Percentiles rank a stretch among this genome's conserved stretches.
phyloP scores from a whole-genome alignment of 1,140 invertebrate species.

The Lepidurus arcticus region DNA sequence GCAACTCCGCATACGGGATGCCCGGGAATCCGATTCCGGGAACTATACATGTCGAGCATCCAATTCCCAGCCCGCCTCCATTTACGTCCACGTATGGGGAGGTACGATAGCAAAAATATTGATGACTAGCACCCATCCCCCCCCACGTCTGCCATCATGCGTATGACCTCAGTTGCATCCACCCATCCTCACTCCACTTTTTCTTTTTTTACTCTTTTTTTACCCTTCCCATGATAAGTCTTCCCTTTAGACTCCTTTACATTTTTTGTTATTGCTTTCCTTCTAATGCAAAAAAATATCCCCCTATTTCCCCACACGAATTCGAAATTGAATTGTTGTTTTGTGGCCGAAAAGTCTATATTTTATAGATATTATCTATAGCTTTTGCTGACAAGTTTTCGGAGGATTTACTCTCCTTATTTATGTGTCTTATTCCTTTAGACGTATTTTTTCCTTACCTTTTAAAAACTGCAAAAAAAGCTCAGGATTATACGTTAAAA shows the following conservation, averaged over 20 bases:
- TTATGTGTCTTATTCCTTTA: no score
- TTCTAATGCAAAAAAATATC: neutral
- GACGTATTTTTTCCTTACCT: no score
- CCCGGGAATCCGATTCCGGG: slow-evolving; percentile 49
- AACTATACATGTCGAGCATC: slow-evolving; percentile 48
- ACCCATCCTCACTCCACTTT: neutral
- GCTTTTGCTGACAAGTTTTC: neutral
- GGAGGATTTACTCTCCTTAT: no score
- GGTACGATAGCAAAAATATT: slow-evolving; percentile 39
- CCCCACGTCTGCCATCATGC: neutral
- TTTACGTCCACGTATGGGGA: slow-evolving; percentile 46
- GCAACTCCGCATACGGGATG: slow-evolving; percentile 43
- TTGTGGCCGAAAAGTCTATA: neutral
- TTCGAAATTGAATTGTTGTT: slow-evolving; percentile 8
- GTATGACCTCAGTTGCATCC: neutral
- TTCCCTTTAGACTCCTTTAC: neutral
- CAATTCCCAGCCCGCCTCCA: slow-evolving; percentile 48
- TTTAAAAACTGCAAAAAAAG: no score
- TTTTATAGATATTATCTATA: neutral
- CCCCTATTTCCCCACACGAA: neutral
- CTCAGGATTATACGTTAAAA: no score
- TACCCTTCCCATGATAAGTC: neutral
- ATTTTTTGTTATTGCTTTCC: neutral
- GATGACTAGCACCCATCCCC: neutral
- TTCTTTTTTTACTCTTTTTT: neutral